phyloP scores from a whole-genome alignment of 2,797 vertebrate genomes.

The Gymnopithys bicolor region DNA sequence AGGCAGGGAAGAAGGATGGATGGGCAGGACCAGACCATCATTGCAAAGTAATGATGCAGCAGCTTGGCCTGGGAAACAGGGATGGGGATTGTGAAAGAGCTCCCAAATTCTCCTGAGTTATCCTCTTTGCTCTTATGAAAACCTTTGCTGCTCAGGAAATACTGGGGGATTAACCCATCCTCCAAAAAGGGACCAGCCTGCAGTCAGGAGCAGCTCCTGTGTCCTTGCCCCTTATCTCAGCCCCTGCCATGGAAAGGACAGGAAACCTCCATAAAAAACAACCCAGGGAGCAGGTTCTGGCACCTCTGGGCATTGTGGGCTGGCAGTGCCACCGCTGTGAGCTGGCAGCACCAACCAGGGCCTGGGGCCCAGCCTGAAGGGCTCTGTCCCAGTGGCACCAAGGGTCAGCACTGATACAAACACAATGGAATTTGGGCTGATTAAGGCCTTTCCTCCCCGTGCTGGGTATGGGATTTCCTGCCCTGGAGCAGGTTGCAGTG shows the following conservation, averaged over 20 bases:
- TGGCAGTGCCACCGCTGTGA: background rate
- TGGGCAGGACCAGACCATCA: background rate
- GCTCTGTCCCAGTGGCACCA: background rate
- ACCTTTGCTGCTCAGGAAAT: constrained; percentile 6
- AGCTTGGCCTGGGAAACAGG: background rate
- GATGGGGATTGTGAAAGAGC: background rate
- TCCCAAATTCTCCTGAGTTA: background rate
- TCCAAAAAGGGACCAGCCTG: constrained; percentile 24
- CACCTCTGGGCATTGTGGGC: background rate
- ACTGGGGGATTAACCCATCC: constrained; percentile 17
- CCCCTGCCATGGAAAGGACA: background rate
- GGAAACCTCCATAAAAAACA: background rate
- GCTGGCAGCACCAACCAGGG: background rate
- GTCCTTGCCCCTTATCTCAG: background rate
- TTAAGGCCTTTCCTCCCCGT: constrained; percentile 44
- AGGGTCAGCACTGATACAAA: constrained; percentile 63
- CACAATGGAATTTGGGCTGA: constrained; percentile 66
- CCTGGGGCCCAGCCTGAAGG: constrained; percentile 3
- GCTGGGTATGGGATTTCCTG: constrained; percentile 68
- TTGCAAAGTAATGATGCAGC: background rate
- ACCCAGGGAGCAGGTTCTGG: background rate
- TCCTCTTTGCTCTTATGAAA: constrained; percentile 18
- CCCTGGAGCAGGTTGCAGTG: constrained; percentile 13
- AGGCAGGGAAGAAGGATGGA: background rate
- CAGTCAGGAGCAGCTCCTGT: background rate